A percentile compares a stretch with the other conserved stretches of the same genome.
Conservation (phyloP, 2,888 invertebrate species). For the Lepidochitona cinerea region DNA sequence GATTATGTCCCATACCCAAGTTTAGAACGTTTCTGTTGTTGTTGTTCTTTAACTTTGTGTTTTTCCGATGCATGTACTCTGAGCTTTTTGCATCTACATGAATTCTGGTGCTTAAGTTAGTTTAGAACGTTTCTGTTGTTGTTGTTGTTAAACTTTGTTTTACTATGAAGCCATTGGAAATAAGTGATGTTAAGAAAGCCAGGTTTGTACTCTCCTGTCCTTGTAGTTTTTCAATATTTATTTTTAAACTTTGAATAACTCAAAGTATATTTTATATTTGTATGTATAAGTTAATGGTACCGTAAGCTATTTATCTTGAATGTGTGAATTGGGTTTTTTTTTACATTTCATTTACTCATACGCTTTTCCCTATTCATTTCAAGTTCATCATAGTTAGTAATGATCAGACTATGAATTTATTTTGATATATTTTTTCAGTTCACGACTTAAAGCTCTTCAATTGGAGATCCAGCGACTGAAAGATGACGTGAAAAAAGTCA, state of each 20-base stretch:
- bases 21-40: neutral
- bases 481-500: constrained; percentile 44
- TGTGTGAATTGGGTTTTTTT: too few relatives aligned
- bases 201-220: too few relatives aligned
- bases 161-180: neutral
- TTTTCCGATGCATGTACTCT: neutral
- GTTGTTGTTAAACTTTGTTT: neutral
- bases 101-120: neutral
- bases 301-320: too few relatives aligned
- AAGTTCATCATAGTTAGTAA: too few relatives aligned
- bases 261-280: too few relatives aligned
- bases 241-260: too few relatives aligned
- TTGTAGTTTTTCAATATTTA: too few relatives aligned
- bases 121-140: neutral
- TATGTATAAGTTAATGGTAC: too few relatives aligned
- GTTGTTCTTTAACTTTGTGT: neutral
- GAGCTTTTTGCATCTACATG: neutral
- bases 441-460: constrained; percentile 48
- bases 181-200: too few relatives aligned
- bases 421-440: constrained; percentile 32
- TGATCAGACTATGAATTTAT: neutral
- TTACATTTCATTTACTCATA: too few relatives aligned
- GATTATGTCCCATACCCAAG: neutral
- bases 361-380: too few relatives aligned
- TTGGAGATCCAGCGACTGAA: constrained; percentile 54